These are phyloP conservation scores for Mormyrus iriodes DNA, from an alignment of 2,113 vertebrate species.

Conservation along the genomic window DNA sequence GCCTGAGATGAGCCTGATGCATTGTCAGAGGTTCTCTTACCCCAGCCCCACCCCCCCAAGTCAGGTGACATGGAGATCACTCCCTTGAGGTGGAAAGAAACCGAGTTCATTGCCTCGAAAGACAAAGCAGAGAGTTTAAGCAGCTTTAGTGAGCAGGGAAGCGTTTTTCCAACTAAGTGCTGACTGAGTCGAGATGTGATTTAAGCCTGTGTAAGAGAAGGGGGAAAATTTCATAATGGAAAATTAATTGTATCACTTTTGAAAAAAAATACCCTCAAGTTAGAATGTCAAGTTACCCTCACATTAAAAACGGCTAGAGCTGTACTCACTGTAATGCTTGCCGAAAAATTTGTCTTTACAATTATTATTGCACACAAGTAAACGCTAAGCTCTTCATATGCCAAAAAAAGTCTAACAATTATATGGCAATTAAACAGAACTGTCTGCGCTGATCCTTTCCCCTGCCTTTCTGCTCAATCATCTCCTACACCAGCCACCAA, in stretches of 20 bases:
- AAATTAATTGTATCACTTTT: constrained; percentile 28
- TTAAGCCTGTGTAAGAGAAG: not conserved
- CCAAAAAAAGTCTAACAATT: not conserved
- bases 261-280: not conserved
- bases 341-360: not conserved
- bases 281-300: constrained; percentile 10
- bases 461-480: not conserved
- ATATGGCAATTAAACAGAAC: not conserved
- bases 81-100: constrained; percentile 21
- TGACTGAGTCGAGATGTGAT: constrained; percentile 3
- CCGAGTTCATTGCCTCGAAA: constrained; percentile 29
- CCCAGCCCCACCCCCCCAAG: not conserved
- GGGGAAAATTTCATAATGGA: constrained; percentile 1
- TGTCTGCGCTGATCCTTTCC: not conserved
- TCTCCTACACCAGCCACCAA: not conserved
- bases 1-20: not conserved
- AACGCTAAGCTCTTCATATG: not conserved
- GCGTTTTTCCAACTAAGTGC: constrained; percentile 19
- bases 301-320: not conserved
- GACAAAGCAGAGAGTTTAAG: constrained; percentile 26
- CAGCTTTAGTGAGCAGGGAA: constrained; percentile 24
- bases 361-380: not conserved
- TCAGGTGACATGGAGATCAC: constrained; percentile 8
- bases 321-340: not conserved
- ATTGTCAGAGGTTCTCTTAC: not conserved